phyloP scores from a whole-genome alignment of 1,140 invertebrate species.

The Parasteatoda tepidariorum region DNA sequence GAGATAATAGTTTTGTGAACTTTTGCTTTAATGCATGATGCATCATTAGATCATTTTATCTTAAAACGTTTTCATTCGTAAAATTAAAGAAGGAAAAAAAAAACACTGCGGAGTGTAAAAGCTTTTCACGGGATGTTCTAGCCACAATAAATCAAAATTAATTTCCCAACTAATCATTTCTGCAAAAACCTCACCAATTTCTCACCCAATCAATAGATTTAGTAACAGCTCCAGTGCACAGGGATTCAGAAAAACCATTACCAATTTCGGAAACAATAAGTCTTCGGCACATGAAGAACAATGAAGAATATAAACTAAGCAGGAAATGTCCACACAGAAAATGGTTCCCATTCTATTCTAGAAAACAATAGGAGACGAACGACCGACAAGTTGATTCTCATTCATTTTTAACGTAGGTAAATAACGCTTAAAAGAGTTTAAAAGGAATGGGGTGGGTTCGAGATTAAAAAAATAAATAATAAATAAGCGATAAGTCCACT shows the following conservation, averaged over 20 bases:
- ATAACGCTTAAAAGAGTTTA: neutral
- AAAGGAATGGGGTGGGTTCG: neutral
- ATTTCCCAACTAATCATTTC: no score
- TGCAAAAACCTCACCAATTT: no score
- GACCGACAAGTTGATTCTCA: neutral
- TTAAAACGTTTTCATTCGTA: no score
- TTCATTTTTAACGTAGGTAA: conserved; percentile 45
- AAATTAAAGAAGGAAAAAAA: no score
- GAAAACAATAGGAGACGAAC: conserved; percentile 14
- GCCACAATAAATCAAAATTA: no score
- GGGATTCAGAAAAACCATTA: neutral
- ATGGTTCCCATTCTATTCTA: neutral
- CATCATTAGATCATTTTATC: no score
- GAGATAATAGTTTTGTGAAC: no score
- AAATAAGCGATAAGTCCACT: neutral
- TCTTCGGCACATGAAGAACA: neutral
- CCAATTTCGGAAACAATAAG: neutral
- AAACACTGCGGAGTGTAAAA: no score
- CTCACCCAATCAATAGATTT: neutral
- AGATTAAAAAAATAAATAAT: neutral
- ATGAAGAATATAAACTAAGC: neutral
- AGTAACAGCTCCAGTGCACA: neutral
- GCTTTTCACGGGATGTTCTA: no score
- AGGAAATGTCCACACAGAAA: conserved; percentile 32
- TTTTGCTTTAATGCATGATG: no score